Conservation (phyloP, 2,888 invertebrate genomes). For the Molorchus minor region DNA sequence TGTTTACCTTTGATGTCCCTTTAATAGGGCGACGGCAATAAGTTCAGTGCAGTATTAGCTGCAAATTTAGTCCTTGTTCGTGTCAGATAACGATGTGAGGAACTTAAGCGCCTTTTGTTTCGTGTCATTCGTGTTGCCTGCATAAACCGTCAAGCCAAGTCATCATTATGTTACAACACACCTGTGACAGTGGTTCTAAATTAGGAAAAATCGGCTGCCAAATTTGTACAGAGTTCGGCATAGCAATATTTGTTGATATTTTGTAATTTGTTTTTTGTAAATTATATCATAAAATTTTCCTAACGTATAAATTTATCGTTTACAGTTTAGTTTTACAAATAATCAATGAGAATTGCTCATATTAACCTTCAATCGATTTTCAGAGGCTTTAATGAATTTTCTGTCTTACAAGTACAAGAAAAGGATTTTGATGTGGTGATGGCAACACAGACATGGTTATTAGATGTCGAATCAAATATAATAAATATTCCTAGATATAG, state of each 20-base stretch:
- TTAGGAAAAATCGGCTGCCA: too few species aligned
- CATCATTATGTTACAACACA: not conserved
- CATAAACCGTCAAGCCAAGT: not conserved
- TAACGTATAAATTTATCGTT: too few species aligned
- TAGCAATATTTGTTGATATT: not conserved
- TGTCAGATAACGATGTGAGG: slow-evolving; percentile 13
- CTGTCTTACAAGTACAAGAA: too few species aligned
- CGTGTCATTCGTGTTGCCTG: not conserved
- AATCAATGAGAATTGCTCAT: too few species aligned
- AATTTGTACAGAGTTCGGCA: not conserved
- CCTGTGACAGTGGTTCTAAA: not conserved
- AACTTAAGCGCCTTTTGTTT: slow-evolving; percentile 19
- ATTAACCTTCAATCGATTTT: too few species aligned
- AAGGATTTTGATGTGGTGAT: too few species aligned
- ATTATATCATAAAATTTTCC: not conserved
- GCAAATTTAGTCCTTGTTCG: slow-evolving; percentile 15
- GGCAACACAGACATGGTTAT: too few species aligned
- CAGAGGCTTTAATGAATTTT: too few species aligned
- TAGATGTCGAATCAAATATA: too few species aligned
- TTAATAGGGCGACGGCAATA: slow-evolving; percentile 9
- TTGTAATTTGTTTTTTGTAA: not conserved
- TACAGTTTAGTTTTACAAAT: too few species aligned
- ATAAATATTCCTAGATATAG: too few species aligned
- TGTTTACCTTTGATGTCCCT: slow-evolving; percentile 14
- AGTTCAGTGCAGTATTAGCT: slow-evolving; percentile 8